These are phyloP conservation scores for Drosophila biarmipes DNA, from an alignment of 1,140 invertebrate species.

Conservation along the genomic window DNA sequence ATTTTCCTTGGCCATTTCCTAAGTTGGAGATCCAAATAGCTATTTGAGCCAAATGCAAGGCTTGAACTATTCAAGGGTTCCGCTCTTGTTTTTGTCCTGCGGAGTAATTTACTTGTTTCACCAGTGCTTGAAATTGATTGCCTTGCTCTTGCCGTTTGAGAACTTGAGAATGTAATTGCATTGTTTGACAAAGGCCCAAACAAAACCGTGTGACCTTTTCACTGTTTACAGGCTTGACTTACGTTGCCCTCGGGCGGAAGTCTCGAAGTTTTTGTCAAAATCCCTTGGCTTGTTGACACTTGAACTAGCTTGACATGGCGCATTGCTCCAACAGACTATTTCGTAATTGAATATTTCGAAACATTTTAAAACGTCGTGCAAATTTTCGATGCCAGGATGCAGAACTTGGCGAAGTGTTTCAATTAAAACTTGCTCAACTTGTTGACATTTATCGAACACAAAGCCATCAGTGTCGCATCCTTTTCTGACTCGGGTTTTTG, in stretches of 20 bases:
- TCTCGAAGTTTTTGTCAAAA: conserved; percentile 52
- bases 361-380: conserved; percentile 43
- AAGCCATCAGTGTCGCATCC: conserved; percentile 44
- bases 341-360: conserved; percentile 52
- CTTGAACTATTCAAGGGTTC: too few relatives aligned
- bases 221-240: conserved; percentile 59
- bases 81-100: background rate
- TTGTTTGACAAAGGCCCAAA: conserved; percentile 62
- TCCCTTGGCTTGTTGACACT: conserved; percentile 63
- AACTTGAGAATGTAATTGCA: conserved; percentile 68
- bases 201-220: conserved; percentile 63
- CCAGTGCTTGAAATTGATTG: conserved; percentile 45
- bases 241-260: conserved; percentile 18
- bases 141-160: conserved; percentile 43
- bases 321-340: conserved; percentile 46
- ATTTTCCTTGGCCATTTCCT: too few relatives aligned
- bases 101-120: conserved; percentile 61
- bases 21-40: too few relatives aligned
- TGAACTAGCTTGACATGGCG: conserved; percentile 58
- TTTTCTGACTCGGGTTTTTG: conserved; percentile 25
- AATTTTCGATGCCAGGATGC: conserved; percentile 56
- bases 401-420: conserved; percentile 64
- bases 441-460: conserved; percentile 79
- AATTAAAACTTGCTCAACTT: conserved; percentile 80
- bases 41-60: too few relatives aligned